Evolutionary conservation across 2,888 invertebrate species (phyloP).

Genomic region (Cataglyphis cursor): DNA sequence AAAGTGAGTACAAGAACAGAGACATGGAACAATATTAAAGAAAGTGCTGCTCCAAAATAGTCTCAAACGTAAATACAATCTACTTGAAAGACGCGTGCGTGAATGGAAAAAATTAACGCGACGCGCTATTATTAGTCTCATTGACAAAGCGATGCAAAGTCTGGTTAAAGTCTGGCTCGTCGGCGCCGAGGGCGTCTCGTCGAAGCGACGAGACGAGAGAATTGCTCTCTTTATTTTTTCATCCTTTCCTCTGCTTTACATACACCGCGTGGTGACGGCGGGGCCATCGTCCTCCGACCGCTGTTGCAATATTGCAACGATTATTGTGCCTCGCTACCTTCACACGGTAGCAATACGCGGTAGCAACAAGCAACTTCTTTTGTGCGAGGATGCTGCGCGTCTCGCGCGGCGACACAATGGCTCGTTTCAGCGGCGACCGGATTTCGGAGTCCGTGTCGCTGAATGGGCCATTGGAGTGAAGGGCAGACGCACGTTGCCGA

Average conservation of each 20-base stretch:
- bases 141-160: slow-evolving; percentile 43
- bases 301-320: slow-evolving; percentile 68
- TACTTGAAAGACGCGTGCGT: not conserved
- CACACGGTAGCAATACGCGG: slow-evolving; percentile 70
- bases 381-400: slow-evolving; percentile 62
- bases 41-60: slow-evolving; percentile 29
- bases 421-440: slow-evolving; percentile 76
- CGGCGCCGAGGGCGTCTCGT: slow-evolving; percentile 33
- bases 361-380: slow-evolving; percentile 61
- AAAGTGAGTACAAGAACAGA: not conserved
- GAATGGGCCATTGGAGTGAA: slow-evolving; percentile 74
- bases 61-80: not conserved
- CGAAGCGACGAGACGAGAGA: slow-evolving; percentile 32
- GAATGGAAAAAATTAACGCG: slow-evolving; percentile 34
- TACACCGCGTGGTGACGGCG: slow-evolving; percentile 13
- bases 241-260: slow-evolving; percentile 63
- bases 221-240: slow-evolving; percentile 53
- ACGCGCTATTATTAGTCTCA: slow-evolving; percentile 50
- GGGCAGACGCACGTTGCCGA: slow-evolving; percentile 52
- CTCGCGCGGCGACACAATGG: slow-evolving; percentile 74
- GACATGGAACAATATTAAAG: not conserved
- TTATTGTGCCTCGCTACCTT: slow-evolving; percentile 66
- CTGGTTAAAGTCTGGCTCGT: slow-evolving; percentile 13
- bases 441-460: slow-evolving; percentile 75
- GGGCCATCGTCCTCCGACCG: slow-evolving; percentile 53